These are phyloP conservation scores for Zaprionus obscuricornis DNA, from an alignment of 2,888 invertebrate genomes.

Conservation along the genomic window DNA sequence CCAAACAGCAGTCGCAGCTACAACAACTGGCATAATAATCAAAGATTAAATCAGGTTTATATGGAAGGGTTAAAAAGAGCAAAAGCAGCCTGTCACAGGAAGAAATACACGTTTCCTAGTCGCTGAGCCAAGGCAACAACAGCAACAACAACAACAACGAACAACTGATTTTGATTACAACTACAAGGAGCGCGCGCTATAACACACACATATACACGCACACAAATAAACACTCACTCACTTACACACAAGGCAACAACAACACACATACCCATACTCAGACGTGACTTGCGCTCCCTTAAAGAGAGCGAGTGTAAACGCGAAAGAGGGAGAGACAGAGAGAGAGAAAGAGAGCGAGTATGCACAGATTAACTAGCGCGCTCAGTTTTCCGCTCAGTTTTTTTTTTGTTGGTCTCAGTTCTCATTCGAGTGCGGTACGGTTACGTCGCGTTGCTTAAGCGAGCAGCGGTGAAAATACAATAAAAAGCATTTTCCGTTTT, in stretches of 20 bases:
- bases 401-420: conserved; percentile 48
- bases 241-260: conserved; percentile 3
- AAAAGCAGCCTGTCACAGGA: conserved; percentile 71
- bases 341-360: conserved; percentile 3
- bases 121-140: conserved; percentile 49
- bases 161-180: conserved; percentile 71
- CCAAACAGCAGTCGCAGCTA: conserved; percentile 32
- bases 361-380: conserved; percentile 53
- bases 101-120: conserved; percentile 76
- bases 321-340: conserved; percentile 17
- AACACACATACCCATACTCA: too few species aligned
- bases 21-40: conserved; percentile 67
- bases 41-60: conserved; percentile 78
- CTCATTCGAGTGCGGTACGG: conserved; percentile 68
- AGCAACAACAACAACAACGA: conserved; percentile 55
- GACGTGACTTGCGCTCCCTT: conserved; percentile 36
- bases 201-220: conserved; percentile 31
- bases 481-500: conserved; percentile 62
- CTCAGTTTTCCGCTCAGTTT: conserved; percentile 41
- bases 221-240: conserved; percentile 22
- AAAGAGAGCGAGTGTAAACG: conserved; percentile 22
- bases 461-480: conserved; percentile 57
- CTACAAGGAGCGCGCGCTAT: conserved; percentile 58
- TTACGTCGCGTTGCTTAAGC: conserved; percentile 58
- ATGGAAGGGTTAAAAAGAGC: conserved; percentile 75